Evolutionary conservation across 92 coral and sea anemone genomes (phyloP), one percentile per base, ranked within the genome.

Genomic region (Zoanthus solanderi): DNA sequence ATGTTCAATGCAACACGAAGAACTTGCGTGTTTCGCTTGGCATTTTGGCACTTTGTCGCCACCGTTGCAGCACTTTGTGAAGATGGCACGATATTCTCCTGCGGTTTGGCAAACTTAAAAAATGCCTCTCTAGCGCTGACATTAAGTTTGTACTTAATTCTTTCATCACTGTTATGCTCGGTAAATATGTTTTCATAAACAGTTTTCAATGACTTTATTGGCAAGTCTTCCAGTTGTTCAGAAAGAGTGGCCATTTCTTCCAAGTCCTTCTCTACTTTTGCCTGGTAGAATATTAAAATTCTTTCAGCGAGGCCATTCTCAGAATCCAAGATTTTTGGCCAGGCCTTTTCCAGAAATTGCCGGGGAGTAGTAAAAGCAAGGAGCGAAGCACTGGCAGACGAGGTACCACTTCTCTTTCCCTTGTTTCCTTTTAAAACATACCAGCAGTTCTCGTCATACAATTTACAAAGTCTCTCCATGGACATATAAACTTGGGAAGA

Each of bases 11-110:
- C 83, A 18, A 88, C 8, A 42, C 80, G 88, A 18, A 89, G 79
- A 15, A 83, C 88, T 11, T 83, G 92, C n/a, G 84, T 83, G 79
- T 84, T 73, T 6, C 88, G 31, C 60, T 82, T 88, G 12, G 91
- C 74, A 31, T 74, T 71, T 47, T 29, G 72, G 72, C 72, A 66
- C 12, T 66, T 66, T 18, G 34, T 6, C 34, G 7, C 65, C 15
- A 52, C 42, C 46, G 3, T 31, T 47, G 14, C 82, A 46, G 34
- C 72, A 29, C 13, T 17, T 23, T 66, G 72, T 18, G 72, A 66
- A 9, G 34, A 3, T 18, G 72, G 34, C 13, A 23, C 30, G 5
- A 66, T 18, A 29, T 66, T 66, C 12, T 66, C 42, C 18, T 66
- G 72, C 9, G 89, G 89, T 63, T 76, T 86, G 0, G 77, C 37